Conservation (phyloP, 2,113 vertebrate genomes). For the Nothobranchius kuhntae region DNA sequence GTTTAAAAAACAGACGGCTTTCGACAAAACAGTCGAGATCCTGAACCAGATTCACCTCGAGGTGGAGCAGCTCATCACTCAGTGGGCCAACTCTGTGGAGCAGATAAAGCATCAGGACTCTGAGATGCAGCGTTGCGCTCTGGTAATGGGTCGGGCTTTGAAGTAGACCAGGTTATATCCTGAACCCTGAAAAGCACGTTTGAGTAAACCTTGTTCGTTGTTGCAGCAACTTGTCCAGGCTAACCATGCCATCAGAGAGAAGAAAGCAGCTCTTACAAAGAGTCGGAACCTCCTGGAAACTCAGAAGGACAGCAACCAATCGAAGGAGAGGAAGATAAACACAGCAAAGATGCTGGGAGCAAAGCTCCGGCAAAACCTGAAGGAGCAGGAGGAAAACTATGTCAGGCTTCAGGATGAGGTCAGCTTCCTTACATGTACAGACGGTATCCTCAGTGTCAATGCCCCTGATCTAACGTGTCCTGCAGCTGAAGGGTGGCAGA, state of each 20-base stretch:
- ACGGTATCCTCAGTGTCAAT: background rate
- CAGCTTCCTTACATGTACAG: conserved; percentile 3
- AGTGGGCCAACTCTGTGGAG: conserved; percentile 91
- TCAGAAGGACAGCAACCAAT: conserved; percentile 87
- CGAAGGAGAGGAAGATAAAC: conserved; percentile 85
- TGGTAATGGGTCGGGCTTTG: conserved; percentile 78
- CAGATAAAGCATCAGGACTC: conserved; percentile 90
- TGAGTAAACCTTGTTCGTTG: background rate
- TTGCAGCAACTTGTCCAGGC: conserved; percentile 81
- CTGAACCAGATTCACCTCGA: conserved; percentile 86
- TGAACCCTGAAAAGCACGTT: background rate
- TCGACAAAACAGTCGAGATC: conserved; percentile 89
- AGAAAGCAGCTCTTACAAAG: conserved; percentile 80
- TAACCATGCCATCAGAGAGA: conserved; percentile 84
- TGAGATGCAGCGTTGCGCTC: conserved; percentile 86
- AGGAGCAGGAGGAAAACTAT: conserved; percentile 78
- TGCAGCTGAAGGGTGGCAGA: conserved; percentile 86
- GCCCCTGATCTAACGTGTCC: conserved; percentile 14
- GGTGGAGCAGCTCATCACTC: conserved; percentile 88
- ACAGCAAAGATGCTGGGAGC: conserved; percentile 75
- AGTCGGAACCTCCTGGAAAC: conserved; percentile 83
- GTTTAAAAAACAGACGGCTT: conserved; percentile 81
- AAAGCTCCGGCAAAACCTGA: conserved; percentile 79
- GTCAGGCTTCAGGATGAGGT: conserved; percentile 84
- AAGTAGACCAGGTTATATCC: too few relatives aligned